Evolutionary conservation across 2,888 invertebrate species (phyloP).

Genomic region (Trachelus tabidus): DNA sequence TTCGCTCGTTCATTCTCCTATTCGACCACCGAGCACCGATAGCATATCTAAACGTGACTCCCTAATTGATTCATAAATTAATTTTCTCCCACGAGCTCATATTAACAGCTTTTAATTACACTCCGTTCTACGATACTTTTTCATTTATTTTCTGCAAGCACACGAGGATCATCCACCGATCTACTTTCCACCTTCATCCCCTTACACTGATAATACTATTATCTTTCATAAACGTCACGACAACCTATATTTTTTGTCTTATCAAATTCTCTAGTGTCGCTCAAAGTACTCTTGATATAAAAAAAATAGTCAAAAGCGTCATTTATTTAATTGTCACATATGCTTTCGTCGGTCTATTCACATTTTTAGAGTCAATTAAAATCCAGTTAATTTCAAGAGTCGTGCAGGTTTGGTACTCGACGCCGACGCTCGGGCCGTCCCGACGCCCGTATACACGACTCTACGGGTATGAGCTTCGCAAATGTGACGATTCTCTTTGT

Average conservation of each 20-base stretch:
- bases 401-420: not conserved
- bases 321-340: not conserved
- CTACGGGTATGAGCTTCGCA: not conserved
- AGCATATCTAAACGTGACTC: conserved; percentile 47
- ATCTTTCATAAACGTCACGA: too few relatives aligned
- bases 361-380: not conserved
- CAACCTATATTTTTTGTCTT: not conserved
- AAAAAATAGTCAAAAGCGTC: not conserved
- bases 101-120: conserved; percentile 41
- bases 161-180: not conserved
- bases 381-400: not conserved
- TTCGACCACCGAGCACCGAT: conserved; percentile 30
- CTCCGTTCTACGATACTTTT: not conserved
- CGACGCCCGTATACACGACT: not conserved
- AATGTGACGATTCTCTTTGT: conserved; percentile 11
- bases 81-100: conserved; percentile 37
- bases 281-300: not conserved
- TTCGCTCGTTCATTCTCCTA: conserved; percentile 13
- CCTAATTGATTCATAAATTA: conserved; percentile 60
- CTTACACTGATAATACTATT: too few relatives aligned
- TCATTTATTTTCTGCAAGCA: not conserved
- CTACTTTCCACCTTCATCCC: not conserved
- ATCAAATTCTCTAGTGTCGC: not conserved
- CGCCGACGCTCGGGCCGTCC: not conserved
- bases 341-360: not conserved